These are phyloP conservation scores for Pogonocherus hispidulus DNA, from an alignment of 2,888 invertebrate species.

Conservation along the genomic window DNA sequence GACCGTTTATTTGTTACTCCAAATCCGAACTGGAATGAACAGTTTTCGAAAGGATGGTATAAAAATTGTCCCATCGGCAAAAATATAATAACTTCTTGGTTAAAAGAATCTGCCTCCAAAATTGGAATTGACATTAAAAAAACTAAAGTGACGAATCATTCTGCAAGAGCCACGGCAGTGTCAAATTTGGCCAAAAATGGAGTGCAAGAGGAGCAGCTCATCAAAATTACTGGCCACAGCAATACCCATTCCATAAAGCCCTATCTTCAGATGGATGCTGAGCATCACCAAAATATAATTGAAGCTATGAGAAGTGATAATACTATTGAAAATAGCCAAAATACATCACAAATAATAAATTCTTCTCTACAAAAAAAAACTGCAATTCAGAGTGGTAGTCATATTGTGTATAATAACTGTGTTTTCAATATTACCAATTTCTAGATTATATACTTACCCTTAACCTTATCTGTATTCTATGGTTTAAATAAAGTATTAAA, in stretches of 20 bases:
- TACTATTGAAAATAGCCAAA: conserved; percentile 27
- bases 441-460: background rate
- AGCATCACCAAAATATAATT: conserved; percentile 31
- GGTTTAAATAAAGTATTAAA: background rate
- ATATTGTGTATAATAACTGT: conserved; percentile 7
- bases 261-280: conserved; percentile 25
- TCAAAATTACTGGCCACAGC: conserved; percentile 31
- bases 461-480: background rate
- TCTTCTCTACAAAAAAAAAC: background rate
- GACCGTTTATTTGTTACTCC: conserved; percentile 30
- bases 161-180: conserved; percentile 28
- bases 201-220: conserved; percentile 23
- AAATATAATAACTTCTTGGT: conserved; percentile 28
- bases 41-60: conserved; percentile 32
- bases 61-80: conserved; percentile 33
- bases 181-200: conserved; percentile 13
- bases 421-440: background rate
- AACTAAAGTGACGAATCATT: conserved; percentile 24
- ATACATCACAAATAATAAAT: conserved; percentile 2
- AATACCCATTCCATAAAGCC: conserved; percentile 26
- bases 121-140: conserved; percentile 29
- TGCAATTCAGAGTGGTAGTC: background rate
- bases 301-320: conserved; percentile 19
- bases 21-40: conserved; percentile 33
- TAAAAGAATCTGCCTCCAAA: conserved; percentile 36